phyloP scores from a whole-genome alignment of 1,140 invertebrate species.

The Melanaphis sacchari region DNA sequence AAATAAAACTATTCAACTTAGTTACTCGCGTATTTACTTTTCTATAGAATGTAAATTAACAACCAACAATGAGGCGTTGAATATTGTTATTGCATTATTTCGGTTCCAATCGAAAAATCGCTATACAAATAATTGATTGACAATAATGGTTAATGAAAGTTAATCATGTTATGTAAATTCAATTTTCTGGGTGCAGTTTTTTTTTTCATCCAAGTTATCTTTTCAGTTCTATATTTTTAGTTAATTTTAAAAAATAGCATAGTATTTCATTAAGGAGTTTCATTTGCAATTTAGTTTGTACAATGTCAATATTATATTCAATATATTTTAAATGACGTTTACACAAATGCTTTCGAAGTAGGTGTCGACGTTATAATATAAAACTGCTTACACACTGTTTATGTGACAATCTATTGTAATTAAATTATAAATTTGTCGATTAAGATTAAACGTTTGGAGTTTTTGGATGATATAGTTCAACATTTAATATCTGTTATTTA shows the following conservation, averaged over 20 bases:
- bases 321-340: too few relatives aligned
- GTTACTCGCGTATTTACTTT: neutral
- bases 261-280: neutral
- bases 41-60: neutral
- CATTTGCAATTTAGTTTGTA: neutral
- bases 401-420: too few relatives aligned
- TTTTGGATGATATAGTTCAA: too few relatives aligned
- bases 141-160: neutral
- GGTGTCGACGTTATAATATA: too few relatives aligned
- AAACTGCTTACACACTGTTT: too few relatives aligned
- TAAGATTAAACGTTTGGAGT: too few relatives aligned
- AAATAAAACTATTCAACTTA: neutral
- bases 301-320: neutral
- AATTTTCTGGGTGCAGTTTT: neutral
- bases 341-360: too few relatives aligned
- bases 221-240: neutral
- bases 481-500: too few relatives aligned
- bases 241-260: neutral
- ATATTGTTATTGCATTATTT: neutral
- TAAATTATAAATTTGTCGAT: too few relatives aligned
- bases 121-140: neutral
- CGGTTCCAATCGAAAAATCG: neutral
- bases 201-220: neutral
- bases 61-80: neutral
- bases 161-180: neutral